phyloP scores from a whole-genome alignment of 30 jellyfish, hydroid and myxozoan species.

The Cassiopea andromeda region DNA sequence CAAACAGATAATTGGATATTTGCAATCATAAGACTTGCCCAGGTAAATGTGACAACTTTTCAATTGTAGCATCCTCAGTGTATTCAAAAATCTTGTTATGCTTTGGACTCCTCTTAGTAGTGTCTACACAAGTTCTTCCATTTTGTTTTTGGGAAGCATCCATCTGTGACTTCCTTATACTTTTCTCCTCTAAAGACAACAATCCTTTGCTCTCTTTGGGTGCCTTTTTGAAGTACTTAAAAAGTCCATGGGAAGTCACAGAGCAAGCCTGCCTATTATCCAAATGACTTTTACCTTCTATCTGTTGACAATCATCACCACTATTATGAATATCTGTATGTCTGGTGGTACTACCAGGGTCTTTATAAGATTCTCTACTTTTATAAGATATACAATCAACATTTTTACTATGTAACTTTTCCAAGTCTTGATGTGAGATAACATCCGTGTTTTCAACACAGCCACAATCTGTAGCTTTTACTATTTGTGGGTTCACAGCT shows the following conservation, averaged over 20 bases:
- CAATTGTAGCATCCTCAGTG: not conserved
- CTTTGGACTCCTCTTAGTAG: not conserved
- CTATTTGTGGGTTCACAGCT: not conserved
- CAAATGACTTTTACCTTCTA: not conserved
- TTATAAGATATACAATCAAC: not conserved
- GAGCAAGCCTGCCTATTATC: not conserved
- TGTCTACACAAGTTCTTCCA: not conserved
- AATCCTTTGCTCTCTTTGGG: not conserved
- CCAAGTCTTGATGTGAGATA: too few relatives aligned
- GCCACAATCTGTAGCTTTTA: not conserved
- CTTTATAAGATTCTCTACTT: not conserved
- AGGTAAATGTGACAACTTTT: not conserved
- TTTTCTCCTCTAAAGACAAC: not conserved
- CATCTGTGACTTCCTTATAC: not conserved
- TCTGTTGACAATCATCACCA: not conserved
- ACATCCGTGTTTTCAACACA: not conserved
- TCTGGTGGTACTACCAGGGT: not conserved
- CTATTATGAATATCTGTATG: not conserved
- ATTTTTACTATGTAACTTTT: not conserved
- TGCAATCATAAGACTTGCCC: not conserved
- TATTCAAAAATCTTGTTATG: not conserved
- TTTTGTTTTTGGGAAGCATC: not conserved
- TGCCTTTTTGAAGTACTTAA: constrained; percentile 29
- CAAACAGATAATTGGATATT: not conserved
- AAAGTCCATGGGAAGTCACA: not conserved